A percentile compares a stretch with the other conserved stretches of the same genome.
These are phyloP conservation scores for Anseranas semipalmata DNA, from an alignment of 2,113 vertebrate species.

Conservation along the genomic window DNA sequence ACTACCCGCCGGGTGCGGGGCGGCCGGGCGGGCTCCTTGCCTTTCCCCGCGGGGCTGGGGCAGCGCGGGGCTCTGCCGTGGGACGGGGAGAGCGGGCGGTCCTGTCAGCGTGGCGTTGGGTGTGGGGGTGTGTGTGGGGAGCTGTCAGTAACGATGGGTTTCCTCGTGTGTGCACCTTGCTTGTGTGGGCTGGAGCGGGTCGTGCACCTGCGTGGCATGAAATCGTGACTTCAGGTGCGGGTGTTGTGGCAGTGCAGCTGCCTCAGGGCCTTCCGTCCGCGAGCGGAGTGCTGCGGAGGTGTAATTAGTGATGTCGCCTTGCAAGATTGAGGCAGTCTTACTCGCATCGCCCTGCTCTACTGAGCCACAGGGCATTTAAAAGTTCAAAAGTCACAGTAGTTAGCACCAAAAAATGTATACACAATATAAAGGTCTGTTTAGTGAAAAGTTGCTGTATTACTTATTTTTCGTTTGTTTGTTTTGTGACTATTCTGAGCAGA, in stretches of 20 bases:
- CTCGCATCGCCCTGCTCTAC: fast-evolving
- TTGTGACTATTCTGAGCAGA: not conserved
- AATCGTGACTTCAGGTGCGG: fast-evolving
- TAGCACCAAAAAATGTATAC: fast-evolving
- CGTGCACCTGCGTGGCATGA: not conserved
- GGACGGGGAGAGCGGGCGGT: not conserved
- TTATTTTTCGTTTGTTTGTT: not conserved
- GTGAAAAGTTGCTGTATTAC: not conserved
- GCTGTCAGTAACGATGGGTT: no score
- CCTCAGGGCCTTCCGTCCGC: not conserved
- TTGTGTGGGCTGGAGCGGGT: not conserved
- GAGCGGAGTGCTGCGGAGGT: no score
- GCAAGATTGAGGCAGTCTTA: fast-evolving
- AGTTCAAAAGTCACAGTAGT: fast-evolving
- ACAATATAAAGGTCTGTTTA: not conserved
- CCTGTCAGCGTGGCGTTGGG: not conserved
- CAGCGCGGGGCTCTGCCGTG: not conserved
- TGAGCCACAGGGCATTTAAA: not conserved
- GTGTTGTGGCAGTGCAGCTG: fast-evolving
- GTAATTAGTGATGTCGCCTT: fast-evolving
- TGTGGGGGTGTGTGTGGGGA: not conserved
- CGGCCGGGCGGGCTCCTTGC: not conserved
- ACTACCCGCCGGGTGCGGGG: slow-evolving; percentile 91
- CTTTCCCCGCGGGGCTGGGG: not conserved
- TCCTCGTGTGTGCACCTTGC: not conserved